phyloP scores from a whole-genome alignment of 2,797 vertebrate species.

The Heteromormyrus szaboi region DNA sequence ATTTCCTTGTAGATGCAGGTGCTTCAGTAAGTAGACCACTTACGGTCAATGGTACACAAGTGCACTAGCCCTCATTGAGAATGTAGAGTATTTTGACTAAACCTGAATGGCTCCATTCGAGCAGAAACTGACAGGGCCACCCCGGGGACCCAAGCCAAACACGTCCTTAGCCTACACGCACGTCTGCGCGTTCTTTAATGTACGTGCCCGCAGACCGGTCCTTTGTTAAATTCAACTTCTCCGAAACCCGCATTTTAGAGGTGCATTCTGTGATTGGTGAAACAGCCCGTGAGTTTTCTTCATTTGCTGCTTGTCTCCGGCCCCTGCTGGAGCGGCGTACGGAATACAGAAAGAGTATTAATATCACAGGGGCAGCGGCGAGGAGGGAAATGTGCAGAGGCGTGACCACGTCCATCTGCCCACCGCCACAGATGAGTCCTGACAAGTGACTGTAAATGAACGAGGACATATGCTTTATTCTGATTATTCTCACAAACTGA shows the following conservation, averaged over 20 bases:
- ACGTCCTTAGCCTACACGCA: neutral
- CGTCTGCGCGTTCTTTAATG: neutral
- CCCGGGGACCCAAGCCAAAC: neutral
- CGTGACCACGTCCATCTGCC: neutral
- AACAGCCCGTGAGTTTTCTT: slow-evolving; percentile 9
- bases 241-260: neutral
- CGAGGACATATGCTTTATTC: neutral
- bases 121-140: neutral
- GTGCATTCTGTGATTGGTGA: neutral
- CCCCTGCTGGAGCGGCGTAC: neutral
- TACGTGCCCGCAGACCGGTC: neutral
- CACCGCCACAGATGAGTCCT: neutral
- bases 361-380: neutral
- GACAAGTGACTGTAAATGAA: slow-evolving; percentile 1
- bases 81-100: neutral
- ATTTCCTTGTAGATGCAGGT: neutral
- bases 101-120: neutral
- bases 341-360: neutral
- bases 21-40: neutral
- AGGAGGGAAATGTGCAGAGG: neutral
- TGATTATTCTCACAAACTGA: neutral
- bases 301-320: neutral
- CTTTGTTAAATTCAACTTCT: neutral
- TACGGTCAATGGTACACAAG: neutral
- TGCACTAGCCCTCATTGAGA: neutral